These are phyloP conservation scores for Cottus gobio DNA, from an alignment of 2,113 vertebrate species.

Conservation along the genomic window DNA sequence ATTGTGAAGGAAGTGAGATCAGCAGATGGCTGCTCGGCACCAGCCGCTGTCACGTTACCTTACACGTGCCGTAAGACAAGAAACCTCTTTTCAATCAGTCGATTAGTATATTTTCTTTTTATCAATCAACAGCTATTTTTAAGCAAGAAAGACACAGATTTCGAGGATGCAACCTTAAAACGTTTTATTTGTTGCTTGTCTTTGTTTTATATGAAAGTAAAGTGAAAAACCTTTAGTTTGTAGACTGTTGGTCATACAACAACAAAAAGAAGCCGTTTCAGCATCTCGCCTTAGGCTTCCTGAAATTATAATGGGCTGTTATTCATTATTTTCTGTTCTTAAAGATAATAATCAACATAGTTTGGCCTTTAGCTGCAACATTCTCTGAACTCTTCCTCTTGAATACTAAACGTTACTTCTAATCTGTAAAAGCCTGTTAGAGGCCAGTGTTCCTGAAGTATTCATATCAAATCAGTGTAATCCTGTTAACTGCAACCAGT, in stretches of 20 bases:
- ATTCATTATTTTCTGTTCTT: constrained; percentile 5
- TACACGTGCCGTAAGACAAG: not conserved
- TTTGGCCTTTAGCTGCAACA: constrained; percentile 7
- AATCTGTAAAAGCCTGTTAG: constrained; percentile 2
- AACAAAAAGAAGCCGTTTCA: not conserved
- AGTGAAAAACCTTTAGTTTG: not conserved
- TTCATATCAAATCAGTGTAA: constrained; percentile 38
- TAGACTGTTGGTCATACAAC: not conserved
- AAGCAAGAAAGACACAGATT: not conserved
- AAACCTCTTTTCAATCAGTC: not conserved
- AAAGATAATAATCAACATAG: constrained; percentile 13
- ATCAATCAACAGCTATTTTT: not conserved
- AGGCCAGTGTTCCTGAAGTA: not conserved
- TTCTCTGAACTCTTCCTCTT: constrained; percentile 3
- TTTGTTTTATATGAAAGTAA: not conserved
- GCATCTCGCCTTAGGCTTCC: not conserved
- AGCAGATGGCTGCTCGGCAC: not conserved
- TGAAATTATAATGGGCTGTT: not conserved
- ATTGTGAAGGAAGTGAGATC: not conserved
- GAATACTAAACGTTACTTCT: not conserved
- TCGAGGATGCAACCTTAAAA: not conserved
- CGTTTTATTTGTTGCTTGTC: not conserved
- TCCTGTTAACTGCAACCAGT: constrained; percentile 16
- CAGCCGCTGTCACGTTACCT: not conserved
- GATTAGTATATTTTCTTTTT: not conserved